These are phyloP conservation scores for Drosophila serrata DNA, from an alignment of 1,140 invertebrate species.

Conservation along the genomic window DNA sequence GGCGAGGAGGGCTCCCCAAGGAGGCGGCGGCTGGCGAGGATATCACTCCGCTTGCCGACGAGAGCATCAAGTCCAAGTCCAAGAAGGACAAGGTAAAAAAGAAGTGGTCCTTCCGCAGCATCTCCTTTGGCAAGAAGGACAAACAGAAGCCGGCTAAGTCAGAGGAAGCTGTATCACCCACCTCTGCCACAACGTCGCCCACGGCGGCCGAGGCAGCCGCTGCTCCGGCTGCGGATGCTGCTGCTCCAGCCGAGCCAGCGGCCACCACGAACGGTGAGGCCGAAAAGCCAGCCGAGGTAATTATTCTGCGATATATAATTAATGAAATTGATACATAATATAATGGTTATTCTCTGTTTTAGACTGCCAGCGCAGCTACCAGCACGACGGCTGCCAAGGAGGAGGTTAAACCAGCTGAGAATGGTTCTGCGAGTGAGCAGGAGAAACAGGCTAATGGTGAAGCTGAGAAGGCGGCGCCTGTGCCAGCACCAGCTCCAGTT, in stretches of 20 bases:
- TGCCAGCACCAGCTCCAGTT: conserved; percentile 28
- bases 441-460: conserved; percentile 67
- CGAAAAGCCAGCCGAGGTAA: conserved; percentile 63
- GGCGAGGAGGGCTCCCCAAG: conserved; percentile 66
- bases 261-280: conserved; percentile 69
- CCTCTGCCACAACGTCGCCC: conserved; percentile 47
- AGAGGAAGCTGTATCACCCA: conserved; percentile 84
- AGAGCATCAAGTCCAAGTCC: conserved; percentile 89
- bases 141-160: conserved; percentile 91
- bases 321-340: not conserved
- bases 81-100: conserved; percentile 94
- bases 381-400: conserved; percentile 50
- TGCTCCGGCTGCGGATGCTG: conserved; percentile 42
- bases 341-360: not conserved
- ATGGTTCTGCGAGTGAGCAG: conserved; percentile 68
- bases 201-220: conserved; percentile 46
- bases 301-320: not conserved
- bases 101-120: conserved; percentile 94
- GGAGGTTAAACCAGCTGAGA: conserved; percentile 65
- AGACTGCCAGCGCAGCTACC: conserved; percentile 26
- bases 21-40: conserved; percentile 86
- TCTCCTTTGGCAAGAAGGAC: conserved; percentile 94
- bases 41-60: conserved; percentile 86
- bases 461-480: conserved; percentile 50
- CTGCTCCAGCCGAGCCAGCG: conserved; percentile 44